A percentile compares a stretch with the other conserved stretches of the same genome.
phyloP scores from a whole-genome alignment of 1,140 invertebrate species.

The Hydropsyche tenuis region DNA sequence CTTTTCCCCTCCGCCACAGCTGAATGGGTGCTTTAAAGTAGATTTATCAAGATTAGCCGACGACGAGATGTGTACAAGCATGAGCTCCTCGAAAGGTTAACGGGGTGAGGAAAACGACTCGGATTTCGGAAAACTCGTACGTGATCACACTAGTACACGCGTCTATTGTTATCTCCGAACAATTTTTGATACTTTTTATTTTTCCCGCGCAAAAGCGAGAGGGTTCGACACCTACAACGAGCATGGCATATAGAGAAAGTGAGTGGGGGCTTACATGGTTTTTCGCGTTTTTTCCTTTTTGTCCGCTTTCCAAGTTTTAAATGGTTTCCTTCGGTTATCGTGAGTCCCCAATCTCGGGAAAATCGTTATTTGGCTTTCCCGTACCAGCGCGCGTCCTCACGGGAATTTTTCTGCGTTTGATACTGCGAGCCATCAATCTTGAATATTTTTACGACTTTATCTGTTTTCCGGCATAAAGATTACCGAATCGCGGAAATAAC shows the following conservation, averaged over 20 bases:
- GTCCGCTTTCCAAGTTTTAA: conserved; percentile 4
- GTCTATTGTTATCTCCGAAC: too few relatives aligned
- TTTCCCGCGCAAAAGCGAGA: not conserved
- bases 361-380: conserved; percentile 20
- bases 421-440: conserved; percentile 34
- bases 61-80: conserved; percentile 8
- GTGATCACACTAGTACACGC: too few relatives aligned
- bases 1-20: not conserved
- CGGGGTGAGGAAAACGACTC: too few relatives aligned
- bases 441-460: conserved; percentile 40
- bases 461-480: conserved; percentile 37
- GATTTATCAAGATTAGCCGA: conserved; percentile 27
- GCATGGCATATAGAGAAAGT: too few relatives aligned
- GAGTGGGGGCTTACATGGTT: not conserved
- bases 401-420: conserved; percentile 23
- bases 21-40: conserved; percentile 24
- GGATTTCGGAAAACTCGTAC: too few relatives aligned
- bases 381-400: not conserved
- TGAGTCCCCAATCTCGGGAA: conserved; percentile 4
- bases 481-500: conserved; percentile 35
- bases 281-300: not conserved
- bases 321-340: conserved; percentile 18
- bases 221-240: not conserved
- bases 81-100: conserved; percentile 7
- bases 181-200: not conserved